Evolutionary conservation across 2,888 invertebrate species (phyloP).

Genomic region (Cataglyphis altisquamis): DNA sequence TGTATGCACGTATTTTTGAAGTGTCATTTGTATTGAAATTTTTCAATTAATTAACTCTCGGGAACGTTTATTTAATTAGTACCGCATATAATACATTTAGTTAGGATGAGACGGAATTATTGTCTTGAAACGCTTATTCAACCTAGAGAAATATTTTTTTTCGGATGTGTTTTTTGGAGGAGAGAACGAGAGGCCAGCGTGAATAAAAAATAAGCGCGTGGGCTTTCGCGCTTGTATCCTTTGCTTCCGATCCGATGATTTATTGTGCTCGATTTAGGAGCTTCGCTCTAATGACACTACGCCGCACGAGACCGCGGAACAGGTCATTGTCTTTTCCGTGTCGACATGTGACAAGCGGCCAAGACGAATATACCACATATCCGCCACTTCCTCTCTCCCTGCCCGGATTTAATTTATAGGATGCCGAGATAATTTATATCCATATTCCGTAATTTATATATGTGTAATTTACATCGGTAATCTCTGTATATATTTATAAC

Average conservation of each 20-base stretch:
- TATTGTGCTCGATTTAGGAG: constrained; percentile 73
- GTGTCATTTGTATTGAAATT: background rate
- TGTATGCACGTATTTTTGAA: background rate
- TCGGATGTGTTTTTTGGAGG: background rate
- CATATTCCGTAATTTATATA: background rate
- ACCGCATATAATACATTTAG: background rate
- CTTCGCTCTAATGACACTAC: constrained; percentile 60
- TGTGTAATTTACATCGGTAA: background rate
- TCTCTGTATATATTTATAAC: background rate
- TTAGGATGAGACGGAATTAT: background rate
- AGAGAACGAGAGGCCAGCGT: background rate
- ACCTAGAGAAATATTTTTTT: background rate
- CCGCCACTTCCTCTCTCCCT: constrained; percentile 39
- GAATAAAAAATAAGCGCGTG: constrained; percentile 20
- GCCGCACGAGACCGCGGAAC: constrained; percentile 69
- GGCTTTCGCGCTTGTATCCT: constrained; percentile 48
- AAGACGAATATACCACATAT: constrained; percentile 48
- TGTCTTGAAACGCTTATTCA: background rate
- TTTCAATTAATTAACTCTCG: background rate
- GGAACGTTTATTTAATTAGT: background rate
- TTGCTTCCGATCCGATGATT: constrained; percentile 76
- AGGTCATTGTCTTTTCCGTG: constrained; percentile 77
- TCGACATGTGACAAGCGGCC: constrained; percentile 63
- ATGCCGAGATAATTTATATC: constrained; percentile 21
- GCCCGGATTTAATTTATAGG: constrained; percentile 39